phyloP scores from a whole-genome alignment of 2,888 invertebrate species.

The Sthenelais limicola region DNA sequence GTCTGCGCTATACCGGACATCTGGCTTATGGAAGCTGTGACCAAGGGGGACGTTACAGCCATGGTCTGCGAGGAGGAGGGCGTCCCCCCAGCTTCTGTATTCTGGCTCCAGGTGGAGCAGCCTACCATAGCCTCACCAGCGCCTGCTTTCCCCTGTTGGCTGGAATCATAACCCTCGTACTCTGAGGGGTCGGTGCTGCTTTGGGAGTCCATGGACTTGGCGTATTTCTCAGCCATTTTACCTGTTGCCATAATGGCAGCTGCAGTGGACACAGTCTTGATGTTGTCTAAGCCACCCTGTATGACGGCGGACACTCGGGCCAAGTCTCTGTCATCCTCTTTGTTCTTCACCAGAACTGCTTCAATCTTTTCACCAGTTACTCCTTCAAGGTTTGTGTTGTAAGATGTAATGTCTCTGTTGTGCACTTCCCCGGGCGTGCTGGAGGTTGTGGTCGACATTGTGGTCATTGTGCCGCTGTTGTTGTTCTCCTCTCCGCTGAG shows the following conservation, averaged over 20 bases:
- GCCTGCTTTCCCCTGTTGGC: not conserved
- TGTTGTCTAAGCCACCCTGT: too few species aligned
- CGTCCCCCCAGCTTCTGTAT: not conserved
- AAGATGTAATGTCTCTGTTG: not conserved
- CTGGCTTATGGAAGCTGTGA: conserved; percentile 26
- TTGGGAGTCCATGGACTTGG: not conserved
- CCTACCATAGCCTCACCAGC: conserved; percentile 6
- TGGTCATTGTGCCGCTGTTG: not conserved
- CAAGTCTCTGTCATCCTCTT: conserved; percentile 8
- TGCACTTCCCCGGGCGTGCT: not conserved
- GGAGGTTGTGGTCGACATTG: too few species aligned
- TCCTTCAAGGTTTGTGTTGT: conserved; percentile 1
- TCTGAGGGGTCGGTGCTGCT: not conserved
- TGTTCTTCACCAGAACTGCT: not conserved
- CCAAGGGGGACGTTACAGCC: conserved; percentile 17
- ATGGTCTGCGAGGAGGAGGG: conserved; percentile 12
- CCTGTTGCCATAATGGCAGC: too few species aligned
- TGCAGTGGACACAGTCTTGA: not conserved
- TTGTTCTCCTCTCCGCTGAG: not conserved
- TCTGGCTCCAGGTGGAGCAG: not conserved
- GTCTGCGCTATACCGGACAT: conserved; percentile 26
- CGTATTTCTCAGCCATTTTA: too few species aligned
- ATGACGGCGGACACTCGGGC: too few species aligned
- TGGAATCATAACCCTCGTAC: not conserved
- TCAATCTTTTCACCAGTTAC: conserved; percentile 29